Base-by-base conservation (phyloP, 2,113 vertebrate species). In the Pluvialis apricaria region DNA sequence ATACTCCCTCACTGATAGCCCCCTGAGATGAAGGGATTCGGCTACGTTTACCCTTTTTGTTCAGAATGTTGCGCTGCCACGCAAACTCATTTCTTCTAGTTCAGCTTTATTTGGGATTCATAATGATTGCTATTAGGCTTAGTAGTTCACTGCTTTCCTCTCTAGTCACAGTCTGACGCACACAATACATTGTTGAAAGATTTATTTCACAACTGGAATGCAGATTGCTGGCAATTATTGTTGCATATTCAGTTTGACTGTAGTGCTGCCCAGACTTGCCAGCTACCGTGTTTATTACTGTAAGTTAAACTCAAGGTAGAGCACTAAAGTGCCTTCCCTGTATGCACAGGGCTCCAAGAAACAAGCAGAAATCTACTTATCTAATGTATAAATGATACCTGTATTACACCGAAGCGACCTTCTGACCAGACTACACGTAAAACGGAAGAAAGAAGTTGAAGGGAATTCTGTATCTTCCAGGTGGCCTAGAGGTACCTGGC, bases 201-300 rank as follows among this genome's bases (percentile, higher is more conserved):
- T 92, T 94, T 94, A 95, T 97, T 97, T 97, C 97, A 96, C 88
- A 97, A 97, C 88, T 91, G 97, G 92, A 97, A 96, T 92, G 95
- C 69, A 96, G 96, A 85, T 94, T 70, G 95, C 86, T 91, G 88
- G 96, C 95, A 96, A 96, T 95, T 96, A 95, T 79, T 91, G 83
- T 94, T 96, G 94, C 92, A 96, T 86, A 94, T 94, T 96, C 95
- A 90, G 85, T 93, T 95, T 77, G 91, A 95, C 81, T 94, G 61
- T 82, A 97, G 91, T 42, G 91, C 89, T 97, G 95, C 94, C 95
- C 96, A 80, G 97, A 97, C 96, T 97, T 97, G 96, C 91, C 85
- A 96, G 86, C 78, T 85, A 91, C 84, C 10, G 3, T 95, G 89
- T 95, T 95, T 97, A 82, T 92, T 95, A 90, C 78, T 80, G 66